These are phyloP conservation scores for Cygnus olor DNA, from an alignment of 2,797 vertebrate species.

Conservation along the genomic window DNA sequence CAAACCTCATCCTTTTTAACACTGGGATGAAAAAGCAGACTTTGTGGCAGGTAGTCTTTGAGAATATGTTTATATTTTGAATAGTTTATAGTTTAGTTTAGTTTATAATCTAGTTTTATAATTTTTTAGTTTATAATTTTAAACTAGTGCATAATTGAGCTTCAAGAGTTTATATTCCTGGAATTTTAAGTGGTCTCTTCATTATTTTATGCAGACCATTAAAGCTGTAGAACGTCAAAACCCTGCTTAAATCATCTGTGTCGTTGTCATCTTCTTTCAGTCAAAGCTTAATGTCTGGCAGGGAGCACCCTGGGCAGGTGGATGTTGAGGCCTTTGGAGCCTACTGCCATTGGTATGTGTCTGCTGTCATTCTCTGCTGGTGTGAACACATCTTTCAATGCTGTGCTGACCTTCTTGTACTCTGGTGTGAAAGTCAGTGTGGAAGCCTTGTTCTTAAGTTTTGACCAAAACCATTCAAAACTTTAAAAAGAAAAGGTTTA, in stretches of 20 bases:
- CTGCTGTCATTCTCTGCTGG: background rate
- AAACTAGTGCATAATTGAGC: background rate
- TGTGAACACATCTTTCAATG: background rate
- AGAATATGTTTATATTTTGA: background rate
- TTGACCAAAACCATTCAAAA: background rate
- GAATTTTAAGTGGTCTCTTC: background rate
- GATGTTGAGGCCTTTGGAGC: background rate
- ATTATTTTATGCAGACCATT: background rate
- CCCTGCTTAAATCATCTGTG: background rate
- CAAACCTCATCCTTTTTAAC: background rate
- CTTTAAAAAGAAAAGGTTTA: background rate
- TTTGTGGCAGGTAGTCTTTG: background rate
- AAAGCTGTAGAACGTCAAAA: background rate
- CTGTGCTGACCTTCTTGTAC: background rate
- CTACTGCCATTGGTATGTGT: background rate
- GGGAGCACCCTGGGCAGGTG: background rate
- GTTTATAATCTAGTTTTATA: background rate
- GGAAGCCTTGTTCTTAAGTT: background rate
- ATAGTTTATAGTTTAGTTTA: no score
- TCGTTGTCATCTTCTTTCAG: rapidly evolving
- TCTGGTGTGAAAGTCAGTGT: background rate
- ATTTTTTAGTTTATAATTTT: background rate
- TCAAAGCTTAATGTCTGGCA: background rate
- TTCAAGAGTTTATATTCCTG: background rate
- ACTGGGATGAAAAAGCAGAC: background rate